phyloP scores from a whole-genome alignment of 2,888 invertebrate species.

The Pseudanteris insignis region DNA sequence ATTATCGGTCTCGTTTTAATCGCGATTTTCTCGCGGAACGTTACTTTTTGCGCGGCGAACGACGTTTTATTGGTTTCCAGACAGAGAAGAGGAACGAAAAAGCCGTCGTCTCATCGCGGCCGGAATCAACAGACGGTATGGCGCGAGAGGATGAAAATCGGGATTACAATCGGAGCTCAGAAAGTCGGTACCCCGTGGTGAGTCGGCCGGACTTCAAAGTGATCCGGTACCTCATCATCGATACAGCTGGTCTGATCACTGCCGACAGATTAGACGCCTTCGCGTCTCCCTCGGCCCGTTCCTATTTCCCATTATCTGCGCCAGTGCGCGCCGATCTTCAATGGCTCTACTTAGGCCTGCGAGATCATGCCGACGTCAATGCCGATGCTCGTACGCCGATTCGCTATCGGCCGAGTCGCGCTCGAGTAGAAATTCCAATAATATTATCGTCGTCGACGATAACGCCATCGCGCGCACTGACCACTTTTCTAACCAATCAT shows the following conservation, averaged over 20 bases:
- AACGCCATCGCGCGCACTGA: conserved; percentile 4
- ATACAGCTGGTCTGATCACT: conserved; percentile 63
- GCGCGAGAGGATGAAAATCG: conserved; percentile 52
- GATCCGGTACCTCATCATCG: conserved; percentile 65
- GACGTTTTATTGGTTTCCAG: too few relatives aligned
- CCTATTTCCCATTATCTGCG: conserved; percentile 26
- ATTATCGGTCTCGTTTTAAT: too few relatives aligned
- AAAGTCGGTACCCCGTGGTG: conserved; percentile 59
- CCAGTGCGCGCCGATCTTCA: conserved; percentile 30
- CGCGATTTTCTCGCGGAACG: too few relatives aligned
- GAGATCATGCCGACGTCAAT: conserved; percentile 26
- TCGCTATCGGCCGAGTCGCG: conserved; percentile 21
- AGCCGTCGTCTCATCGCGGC: conserved; percentile 26
- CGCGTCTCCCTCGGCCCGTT: conserved; percentile 48
- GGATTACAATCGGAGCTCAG: conserved; percentile 54
- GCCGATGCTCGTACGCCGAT: conserved; percentile 26
- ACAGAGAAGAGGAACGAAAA: conserved; percentile 6
- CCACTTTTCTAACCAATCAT: conserved; percentile 13
- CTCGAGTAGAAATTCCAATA: conserved; percentile 18
- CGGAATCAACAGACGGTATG: conserved; percentile 52
- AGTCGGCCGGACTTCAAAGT: conserved; percentile 63
- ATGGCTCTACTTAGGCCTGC: conserved; percentile 19
- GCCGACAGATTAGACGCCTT: conserved; percentile 65
- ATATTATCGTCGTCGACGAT: conserved; percentile 12
- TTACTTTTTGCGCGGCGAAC: too few relatives aligned